Percentiles rank a stretch among this genome's conserved stretches.
Evolutionary conservation across 2,113 vertebrate genomes (phyloP).

Genomic region (Gallinago jamesoni): DNA sequence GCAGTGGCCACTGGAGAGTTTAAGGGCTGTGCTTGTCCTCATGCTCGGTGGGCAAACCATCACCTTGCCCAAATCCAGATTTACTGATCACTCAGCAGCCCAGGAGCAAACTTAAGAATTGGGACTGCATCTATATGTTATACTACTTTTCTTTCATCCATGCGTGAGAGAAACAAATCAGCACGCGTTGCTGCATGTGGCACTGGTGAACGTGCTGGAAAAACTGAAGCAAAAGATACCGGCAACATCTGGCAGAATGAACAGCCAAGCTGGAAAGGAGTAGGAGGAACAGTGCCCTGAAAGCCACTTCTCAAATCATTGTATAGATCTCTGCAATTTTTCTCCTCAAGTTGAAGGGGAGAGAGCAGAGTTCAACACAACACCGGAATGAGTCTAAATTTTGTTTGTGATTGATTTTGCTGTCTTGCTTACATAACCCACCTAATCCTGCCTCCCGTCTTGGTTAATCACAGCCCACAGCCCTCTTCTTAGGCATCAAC

Average conservation of each 20-base stretch:
- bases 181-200: background rate
- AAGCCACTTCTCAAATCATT: background rate
- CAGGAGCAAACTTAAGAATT: background rate
- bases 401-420: background rate
- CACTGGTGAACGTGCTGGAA: background rate
- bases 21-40: background rate
- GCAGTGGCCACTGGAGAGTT: background rate
- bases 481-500: background rate
- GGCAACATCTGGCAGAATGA: background rate
- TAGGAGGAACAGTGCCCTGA: background rate
- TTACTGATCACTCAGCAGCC: background rate
- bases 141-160: background rate
- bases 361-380: background rate
- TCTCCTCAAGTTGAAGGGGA: background rate
- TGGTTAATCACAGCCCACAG: background rate
- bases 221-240: background rate
- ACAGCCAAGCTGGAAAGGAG: background rate
- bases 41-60: background rate
- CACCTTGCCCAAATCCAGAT: background rate
- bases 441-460: background rate
- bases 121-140: background rate
- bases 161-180: background rate
- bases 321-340: background rate
- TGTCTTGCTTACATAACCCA: conserved; percentile 10
- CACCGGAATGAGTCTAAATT: background rate